Evolutionary conservation across 2,797 vertebrate species (phyloP).

Genomic region (Phataginus tricuspis): DNA sequence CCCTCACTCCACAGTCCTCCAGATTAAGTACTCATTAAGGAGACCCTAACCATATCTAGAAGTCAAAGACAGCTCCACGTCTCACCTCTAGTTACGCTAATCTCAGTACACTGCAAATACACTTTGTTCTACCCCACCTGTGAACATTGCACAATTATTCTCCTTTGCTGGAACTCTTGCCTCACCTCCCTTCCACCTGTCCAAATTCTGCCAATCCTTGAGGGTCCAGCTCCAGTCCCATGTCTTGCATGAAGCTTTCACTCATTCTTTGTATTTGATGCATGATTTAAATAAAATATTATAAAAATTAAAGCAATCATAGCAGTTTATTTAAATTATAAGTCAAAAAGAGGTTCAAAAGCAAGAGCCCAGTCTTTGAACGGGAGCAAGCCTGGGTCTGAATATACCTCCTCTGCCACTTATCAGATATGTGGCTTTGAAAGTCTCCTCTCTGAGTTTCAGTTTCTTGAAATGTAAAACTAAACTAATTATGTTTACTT

Average conservation of each 20-base stretch:
- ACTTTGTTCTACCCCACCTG: fast-evolving
- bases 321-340: background rate
- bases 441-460: background rate
- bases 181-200: too few species aligned
- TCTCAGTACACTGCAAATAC: background rate
- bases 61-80: background rate
- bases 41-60: background rate
- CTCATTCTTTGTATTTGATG: background rate
- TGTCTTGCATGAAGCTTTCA: background rate
- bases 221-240: background rate
- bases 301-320: background rate
- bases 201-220: background rate
- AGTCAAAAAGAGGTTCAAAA: background rate
- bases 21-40: background rate
- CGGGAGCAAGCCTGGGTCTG: background rate
- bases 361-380: background rate
- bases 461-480: background rate
- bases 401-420: background rate
- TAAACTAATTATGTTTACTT: background rate
- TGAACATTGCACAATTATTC: background rate
- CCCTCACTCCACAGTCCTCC: background rate
- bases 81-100: background rate
- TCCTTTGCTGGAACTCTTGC: background rate
- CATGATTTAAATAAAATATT: background rate
- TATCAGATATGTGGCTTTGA: background rate